phyloP scores from a whole-genome alignment of 2,888 invertebrate species.

The Bombyx huttoni region DNA sequence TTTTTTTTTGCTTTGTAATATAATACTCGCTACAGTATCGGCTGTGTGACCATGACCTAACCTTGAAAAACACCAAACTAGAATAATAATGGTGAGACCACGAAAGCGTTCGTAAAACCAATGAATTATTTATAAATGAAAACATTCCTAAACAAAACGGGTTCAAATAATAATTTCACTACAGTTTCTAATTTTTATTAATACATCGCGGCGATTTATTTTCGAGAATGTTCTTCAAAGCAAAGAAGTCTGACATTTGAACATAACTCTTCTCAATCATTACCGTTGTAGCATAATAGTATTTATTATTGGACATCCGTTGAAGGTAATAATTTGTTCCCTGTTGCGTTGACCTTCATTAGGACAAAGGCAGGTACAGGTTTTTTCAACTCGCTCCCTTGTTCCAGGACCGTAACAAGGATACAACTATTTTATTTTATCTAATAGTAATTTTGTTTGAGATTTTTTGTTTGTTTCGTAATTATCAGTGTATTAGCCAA shows the following conservation, averaged over 20 bases:
- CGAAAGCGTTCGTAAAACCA: not conserved
- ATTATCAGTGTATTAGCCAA: no score
- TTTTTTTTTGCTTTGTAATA: not conserved
- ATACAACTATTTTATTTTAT: not conserved
- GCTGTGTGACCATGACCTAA: not conserved
- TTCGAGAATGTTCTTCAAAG: no score
- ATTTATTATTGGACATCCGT: conserved; percentile 23
- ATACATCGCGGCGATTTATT: no score
- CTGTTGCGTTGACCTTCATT: conserved; percentile 41
- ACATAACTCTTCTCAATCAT: not conserved
- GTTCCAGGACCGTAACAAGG: not conserved
- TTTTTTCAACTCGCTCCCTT: conserved; percentile 34
- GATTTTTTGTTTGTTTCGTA: no score
- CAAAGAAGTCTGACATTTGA: not conserved
- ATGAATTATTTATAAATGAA: not conserved
- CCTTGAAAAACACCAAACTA: not conserved
- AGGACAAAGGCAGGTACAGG: conserved; percentile 51
- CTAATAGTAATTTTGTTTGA: not conserved
- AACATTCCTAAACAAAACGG: not conserved
- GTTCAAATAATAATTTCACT: not conserved
- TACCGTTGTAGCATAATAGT: conserved; percentile 1
- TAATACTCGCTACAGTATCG: not conserved
- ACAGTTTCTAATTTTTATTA: not conserved
- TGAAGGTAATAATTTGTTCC: conserved; percentile 35
- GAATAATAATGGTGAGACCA: not conserved